Evolutionary conservation across 2,113 vertebrate species (phyloP).

Genomic region (Fulmarus glacialis): DNA sequence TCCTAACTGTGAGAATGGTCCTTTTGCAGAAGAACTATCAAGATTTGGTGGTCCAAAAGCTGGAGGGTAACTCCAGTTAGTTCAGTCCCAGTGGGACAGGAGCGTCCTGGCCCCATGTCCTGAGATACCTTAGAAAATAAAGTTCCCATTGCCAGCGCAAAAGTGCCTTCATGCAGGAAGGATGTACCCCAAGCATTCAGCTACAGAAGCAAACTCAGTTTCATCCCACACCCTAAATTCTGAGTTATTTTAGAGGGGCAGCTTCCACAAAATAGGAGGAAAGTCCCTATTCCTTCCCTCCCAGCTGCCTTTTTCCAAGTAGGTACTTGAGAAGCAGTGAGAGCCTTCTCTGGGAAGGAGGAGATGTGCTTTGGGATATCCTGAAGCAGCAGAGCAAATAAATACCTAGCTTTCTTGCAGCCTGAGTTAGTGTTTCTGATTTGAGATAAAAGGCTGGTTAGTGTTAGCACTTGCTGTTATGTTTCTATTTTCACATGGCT

Average conservation of each 20-base stretch:
- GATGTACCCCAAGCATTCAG: background rate
- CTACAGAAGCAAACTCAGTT: background rate
- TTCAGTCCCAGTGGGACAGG: background rate
- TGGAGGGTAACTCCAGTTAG: background rate
- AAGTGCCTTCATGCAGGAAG: background rate
- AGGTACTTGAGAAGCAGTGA: background rate
- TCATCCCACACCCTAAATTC: background rate
- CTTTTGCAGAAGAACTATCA: background rate
- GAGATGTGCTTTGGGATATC: background rate
- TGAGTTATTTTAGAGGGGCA: background rate
- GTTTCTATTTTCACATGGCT: background rate
- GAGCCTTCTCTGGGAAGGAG: background rate
- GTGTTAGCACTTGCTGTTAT: background rate
- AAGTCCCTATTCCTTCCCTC: background rate
- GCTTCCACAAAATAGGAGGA: background rate
- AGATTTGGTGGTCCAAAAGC: background rate
- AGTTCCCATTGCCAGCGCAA: background rate
- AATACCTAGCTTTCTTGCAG: background rate
- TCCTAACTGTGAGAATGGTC: background rate
- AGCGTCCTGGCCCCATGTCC: background rate
- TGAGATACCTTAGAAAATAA: background rate
- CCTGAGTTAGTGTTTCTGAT: background rate
- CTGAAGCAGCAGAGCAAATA: background rate
- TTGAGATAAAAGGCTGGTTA: background rate
- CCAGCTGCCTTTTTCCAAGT: background rate